Evolutionary conservation across 2,888 invertebrate species (phyloP).

Genomic region (Cheilosia grossa): DNA sequence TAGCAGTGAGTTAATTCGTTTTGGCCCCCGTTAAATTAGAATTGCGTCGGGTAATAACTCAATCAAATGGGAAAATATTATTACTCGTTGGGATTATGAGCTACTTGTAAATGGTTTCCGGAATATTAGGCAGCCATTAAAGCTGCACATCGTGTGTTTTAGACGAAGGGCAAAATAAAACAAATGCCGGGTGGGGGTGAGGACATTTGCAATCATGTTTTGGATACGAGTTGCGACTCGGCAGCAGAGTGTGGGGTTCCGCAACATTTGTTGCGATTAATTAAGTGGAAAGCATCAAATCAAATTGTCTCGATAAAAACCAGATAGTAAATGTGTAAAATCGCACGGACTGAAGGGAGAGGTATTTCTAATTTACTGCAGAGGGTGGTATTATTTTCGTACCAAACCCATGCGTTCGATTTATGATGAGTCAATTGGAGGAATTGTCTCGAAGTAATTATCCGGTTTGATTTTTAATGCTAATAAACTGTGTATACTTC

Average conservation of each 20-base stretch:
- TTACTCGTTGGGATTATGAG: slow-evolving; percentile 16
- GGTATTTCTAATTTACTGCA: no score
- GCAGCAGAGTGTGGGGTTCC: neutral
- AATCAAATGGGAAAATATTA: slow-evolving; percentile 27
- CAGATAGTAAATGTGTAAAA: no score
- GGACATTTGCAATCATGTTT: slow-evolving; percentile 15
- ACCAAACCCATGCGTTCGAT: no score
- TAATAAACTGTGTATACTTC: no score
- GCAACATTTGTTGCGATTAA: slow-evolving; percentile 7
- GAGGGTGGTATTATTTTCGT: no score
- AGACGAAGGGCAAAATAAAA: slow-evolving; percentile 15
- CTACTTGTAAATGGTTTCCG: slow-evolving; percentile 27
- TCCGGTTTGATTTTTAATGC: no score
- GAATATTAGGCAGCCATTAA: slow-evolving; percentile 25
- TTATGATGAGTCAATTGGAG: no score
- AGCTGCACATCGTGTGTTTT: slow-evolving; percentile 25
- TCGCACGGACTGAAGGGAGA: no score
- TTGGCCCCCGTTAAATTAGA: slow-evolving; percentile 14
- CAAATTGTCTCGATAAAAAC: neutral
- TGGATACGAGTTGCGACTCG: neutral
- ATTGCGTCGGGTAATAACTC: slow-evolving; percentile 27
- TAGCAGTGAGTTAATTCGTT: slow-evolving; percentile 35
- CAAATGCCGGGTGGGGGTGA: neutral
- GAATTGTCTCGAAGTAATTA: no score
- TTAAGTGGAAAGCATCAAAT: neutral